phyloP scores from a whole-genome alignment of 2,797 vertebrate genomes.

The Rhinogobio ventralis region DNA sequence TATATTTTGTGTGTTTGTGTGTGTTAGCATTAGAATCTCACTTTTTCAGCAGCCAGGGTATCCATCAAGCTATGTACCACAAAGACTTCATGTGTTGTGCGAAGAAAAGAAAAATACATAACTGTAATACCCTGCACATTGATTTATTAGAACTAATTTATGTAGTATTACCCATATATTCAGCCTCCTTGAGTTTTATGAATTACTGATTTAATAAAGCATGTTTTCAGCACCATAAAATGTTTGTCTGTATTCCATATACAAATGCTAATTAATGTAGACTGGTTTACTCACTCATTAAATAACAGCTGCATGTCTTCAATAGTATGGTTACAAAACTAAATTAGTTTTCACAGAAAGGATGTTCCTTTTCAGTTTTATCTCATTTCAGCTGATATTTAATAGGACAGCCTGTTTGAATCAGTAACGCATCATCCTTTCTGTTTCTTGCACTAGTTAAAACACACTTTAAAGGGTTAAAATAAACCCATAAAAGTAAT shows the following conservation, averaged over 20 bases:
- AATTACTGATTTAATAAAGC: constrained; percentile 96
- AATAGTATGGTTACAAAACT: neutral
- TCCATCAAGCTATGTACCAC: constrained; percentile 78
- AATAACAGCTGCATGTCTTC: neutral
- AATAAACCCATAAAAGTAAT: neutral
- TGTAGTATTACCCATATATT: constrained; percentile 81
- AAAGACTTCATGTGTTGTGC: constrained; percentile 80
- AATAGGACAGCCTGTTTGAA: neutral
- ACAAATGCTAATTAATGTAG: neutral
- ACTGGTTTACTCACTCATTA: neutral
- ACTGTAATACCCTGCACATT: constrained; percentile 77
- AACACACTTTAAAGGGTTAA: neutral
- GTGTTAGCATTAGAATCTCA: constrained; percentile 87
- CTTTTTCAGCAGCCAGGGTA: constrained; percentile 77
- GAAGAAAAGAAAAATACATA: constrained; percentile 62
- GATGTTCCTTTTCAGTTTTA: neutral
- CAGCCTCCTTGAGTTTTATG: constrained; percentile 91
- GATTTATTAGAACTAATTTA: constrained; percentile 83
- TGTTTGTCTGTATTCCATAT: constrained; percentile 26
- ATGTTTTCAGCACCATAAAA: constrained; percentile 93
- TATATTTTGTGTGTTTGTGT: constrained; percentile 80
- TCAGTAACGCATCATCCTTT: neutral
- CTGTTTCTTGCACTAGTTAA: neutral
- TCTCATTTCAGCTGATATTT: neutral
- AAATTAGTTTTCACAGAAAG: neutral